phyloP scores from a whole-genome alignment of 2,888 invertebrate species.

The Beris morrisii region DNA sequence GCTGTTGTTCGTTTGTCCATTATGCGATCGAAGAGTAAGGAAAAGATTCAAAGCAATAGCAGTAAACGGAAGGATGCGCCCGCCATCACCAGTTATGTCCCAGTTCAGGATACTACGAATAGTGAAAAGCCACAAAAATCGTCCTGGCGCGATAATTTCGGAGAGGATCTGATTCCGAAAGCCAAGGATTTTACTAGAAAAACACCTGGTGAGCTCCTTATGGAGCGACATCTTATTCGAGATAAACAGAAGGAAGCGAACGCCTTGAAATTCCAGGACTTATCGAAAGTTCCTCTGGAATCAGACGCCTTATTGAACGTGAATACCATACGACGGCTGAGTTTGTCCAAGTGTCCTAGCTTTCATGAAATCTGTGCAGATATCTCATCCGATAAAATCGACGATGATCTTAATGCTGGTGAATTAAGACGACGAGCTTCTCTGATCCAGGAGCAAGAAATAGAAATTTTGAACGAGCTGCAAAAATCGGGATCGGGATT shows the following conservation, averaged over 20 bases:
- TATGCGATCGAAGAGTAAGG: slow-evolving; percentile 49
- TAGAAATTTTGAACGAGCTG: slow-evolving; percentile 51
- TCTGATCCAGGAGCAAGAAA: slow-evolving; percentile 61
- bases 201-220: slow-evolving; percentile 71
- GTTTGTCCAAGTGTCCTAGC: slow-evolving; percentile 56
- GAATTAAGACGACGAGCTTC: slow-evolving; percentile 57
- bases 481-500: slow-evolving; percentile 52
- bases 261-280: neutral
- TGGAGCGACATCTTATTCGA: slow-evolving; percentile 74
- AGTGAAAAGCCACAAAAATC: slow-evolving; percentile 32
- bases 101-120: slow-evolving; percentile 38
- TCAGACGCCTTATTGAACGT: slow-evolving; percentile 46
- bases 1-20: slow-evolving; percentile 76
- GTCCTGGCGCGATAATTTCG: slow-evolving; percentile 67
- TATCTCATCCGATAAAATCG: slow-evolving; percentile 59
- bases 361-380: slow-evolving; percentile 62
- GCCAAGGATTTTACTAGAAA: slow-evolving; percentile 57
- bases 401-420: slow-evolving; percentile 61
- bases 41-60: slow-evolving; percentile 17
- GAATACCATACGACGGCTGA: slow-evolving; percentile 47
- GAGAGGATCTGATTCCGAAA: slow-evolving; percentile 58
- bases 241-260: slow-evolving; percentile 56
- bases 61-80: slow-evolving; percentile 39
- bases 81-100: slow-evolving; percentile 1
- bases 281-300: slow-evolving; percentile 6